These are phyloP conservation scores for Anthoscopus minutus DNA, from an alignment of 2,113 vertebrate genomes.

Conservation along the genomic window DNA sequence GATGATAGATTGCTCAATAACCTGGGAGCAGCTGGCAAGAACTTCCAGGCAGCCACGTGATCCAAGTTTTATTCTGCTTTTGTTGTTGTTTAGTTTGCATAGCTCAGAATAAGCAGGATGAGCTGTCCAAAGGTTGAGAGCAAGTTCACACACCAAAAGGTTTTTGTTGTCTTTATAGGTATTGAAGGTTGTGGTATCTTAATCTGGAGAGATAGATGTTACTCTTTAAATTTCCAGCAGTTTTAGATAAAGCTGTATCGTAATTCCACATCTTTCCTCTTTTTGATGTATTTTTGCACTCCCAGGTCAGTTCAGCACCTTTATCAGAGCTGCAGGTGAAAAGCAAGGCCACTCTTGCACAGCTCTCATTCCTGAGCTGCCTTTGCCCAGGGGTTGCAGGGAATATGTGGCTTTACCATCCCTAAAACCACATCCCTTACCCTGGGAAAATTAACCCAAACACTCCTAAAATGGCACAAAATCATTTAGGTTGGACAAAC, in stretches of 20 bases:
- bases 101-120: not conserved
- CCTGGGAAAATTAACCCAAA: not conserved
- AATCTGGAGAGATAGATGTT: not conserved
- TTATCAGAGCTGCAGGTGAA: not conserved
- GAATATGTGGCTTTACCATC: accelerated
- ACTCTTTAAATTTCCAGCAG: not conserved
- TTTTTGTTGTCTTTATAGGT: not conserved
- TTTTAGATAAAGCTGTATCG: not conserved
- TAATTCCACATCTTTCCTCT: not conserved
- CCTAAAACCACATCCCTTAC: not conserved
- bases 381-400: not conserved
- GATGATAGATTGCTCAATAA: slow-evolving; percentile 62
- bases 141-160: not conserved
- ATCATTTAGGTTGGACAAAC: too few species aligned
- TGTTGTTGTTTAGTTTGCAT: not conserved
- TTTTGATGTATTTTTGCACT: not conserved
- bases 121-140: not conserved
- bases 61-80: not conserved
- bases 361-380: not conserved
- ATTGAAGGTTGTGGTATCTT: not conserved
- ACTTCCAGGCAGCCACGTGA: not conserved
- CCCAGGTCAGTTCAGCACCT: not conserved
- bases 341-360: not conserved
- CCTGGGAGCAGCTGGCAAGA: slow-evolving; percentile 21
- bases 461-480: not conserved